Evolutionary conservation across 2,113 vertebrate species (phyloP).

Genomic region (Raja brachyura): DNA sequence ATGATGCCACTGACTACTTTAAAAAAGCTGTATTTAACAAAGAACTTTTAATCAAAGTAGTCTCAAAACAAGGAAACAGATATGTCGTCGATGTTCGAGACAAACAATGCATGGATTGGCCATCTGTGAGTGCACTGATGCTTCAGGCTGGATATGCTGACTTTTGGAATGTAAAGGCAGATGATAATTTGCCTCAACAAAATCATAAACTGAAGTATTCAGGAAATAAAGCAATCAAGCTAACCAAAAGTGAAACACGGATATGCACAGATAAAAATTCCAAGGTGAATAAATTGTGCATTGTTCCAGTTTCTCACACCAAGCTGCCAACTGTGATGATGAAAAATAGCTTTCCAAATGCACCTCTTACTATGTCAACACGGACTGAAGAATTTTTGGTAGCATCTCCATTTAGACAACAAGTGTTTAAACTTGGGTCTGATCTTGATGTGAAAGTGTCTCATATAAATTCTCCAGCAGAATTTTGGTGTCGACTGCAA

Average conservation of each 20-base stretch:
- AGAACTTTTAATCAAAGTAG: constrained; percentile 58
- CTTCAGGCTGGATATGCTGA: constrained; percentile 60
- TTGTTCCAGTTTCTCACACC: not conserved
- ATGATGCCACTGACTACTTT: constrained; percentile 61
- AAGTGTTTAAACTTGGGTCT: constrained; percentile 62
- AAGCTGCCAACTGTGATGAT: not conserved
- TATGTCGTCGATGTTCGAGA: constrained; percentile 60
- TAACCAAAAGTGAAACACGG: not conserved
- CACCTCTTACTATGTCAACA: not conserved
- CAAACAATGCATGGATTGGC: constrained; percentile 46
- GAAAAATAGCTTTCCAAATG: not conserved
- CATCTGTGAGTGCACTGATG: constrained; percentile 56
- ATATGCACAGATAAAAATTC: not conserved
- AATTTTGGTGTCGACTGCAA: constrained; percentile 76
- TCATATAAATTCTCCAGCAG: constrained; percentile 56
- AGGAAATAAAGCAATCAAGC: not conserved
- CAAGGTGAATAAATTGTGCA: not conserved
- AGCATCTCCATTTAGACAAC: constrained; percentile 50
- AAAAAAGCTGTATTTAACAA: constrained; percentile 62
- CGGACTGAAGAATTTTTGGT: not conserved
- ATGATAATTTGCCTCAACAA: not conserved
- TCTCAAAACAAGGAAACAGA: constrained; percentile 56
- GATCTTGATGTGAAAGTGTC: constrained; percentile 64
- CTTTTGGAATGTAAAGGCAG: constrained; percentile 50
- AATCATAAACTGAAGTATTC: not conserved